Conservation (phyloP, 2,888 invertebrate species). For the Serrognathus titanus region DNA sequence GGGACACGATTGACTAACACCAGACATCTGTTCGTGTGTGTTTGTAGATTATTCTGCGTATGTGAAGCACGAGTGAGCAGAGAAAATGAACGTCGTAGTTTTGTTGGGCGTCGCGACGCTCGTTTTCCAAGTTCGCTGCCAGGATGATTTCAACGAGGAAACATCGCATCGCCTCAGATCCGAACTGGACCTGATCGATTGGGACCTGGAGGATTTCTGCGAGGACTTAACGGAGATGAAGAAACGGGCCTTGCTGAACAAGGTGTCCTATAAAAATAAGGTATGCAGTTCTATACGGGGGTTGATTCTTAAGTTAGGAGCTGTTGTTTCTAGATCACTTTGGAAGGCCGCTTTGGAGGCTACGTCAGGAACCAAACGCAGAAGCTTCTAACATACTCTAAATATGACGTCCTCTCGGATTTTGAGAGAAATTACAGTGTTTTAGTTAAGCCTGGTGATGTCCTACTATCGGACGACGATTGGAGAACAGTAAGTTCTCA, state of each 20-base stretch:
- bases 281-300: constrained; percentile 17
- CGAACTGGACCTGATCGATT: constrained; percentile 50
- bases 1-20: no score
- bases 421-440: constrained; percentile 52
- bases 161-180: constrained; percentile 13
- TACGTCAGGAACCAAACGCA: constrained; percentile 49
- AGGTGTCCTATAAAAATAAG: constrained; percentile 29
- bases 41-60: no score
- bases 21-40: no score
- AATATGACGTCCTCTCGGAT: constrained; percentile 34
- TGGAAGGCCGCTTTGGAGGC: constrained; percentile 52
- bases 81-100: background rate
- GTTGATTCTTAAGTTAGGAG: background rate
- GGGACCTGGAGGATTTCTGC: constrained; percentile 53
- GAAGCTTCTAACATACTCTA: constrained; percentile 11
- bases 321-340: constrained; percentile 37
- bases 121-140: background rate
- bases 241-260: constrained; percentile 39
- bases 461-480: constrained; percentile 51
- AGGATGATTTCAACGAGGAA: constrained; percentile 10
- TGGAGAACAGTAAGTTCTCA: constrained; percentile 47
- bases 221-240: constrained; percentile 44
- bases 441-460: constrained; percentile 54
- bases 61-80: no score
- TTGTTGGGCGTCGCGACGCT: background rate